Evolutionary conservation across 2,888 invertebrate species (phyloP), one percentile per base, ranked within the genome.

Genomic region (Eilema caniola): DNA sequence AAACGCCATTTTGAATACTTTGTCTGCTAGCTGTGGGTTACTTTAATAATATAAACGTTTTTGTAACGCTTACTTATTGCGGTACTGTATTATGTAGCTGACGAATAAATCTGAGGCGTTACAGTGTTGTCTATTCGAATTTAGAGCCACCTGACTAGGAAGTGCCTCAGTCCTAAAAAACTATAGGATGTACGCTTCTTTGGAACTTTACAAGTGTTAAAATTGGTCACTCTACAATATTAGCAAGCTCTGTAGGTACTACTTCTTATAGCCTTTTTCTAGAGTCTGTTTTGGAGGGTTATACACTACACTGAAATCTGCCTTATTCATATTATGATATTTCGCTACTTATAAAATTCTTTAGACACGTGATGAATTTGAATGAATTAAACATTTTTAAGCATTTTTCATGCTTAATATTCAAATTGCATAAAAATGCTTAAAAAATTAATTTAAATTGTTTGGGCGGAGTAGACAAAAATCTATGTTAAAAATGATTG

Each of bases 1-100:
- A 65, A 69, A 69, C 60, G 61, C 53, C 41, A 41, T 41, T 33
- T n/a, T 31, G 66, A 37, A 24, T 28, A 65, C 33, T 66, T 67
- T 66, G 62, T 56, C 57, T 67, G 37, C 23, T 65, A 16, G 23
- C 24, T 66, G 57, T 11, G 33, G 20, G n/a, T 57, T 57, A 24
- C 23, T 64, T 64, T 11, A 53, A 14, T n/a, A 23, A 31, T 25
- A 23, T 64, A 23, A 56, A 28, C 28, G 25, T 59, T 25, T 59
- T 28, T 59, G 25, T 25, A 59, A 25, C 59, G 25, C 25, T 59
- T 16, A 25, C 28, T 16, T 25, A 20, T 25, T 59, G 20, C 25
- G 59, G 25, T 16, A 25, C 59, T 25, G 25, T 53, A 53, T 53
- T 53, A 20, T 53, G 20, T n/a, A 20, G 20, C 10, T 53, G n/a